Evolutionary conservation across 1,140 invertebrate genomes (phyloP), one percentile per base, ranked within the genome.

Genomic region (Drosophila tsacasi): DNA sequence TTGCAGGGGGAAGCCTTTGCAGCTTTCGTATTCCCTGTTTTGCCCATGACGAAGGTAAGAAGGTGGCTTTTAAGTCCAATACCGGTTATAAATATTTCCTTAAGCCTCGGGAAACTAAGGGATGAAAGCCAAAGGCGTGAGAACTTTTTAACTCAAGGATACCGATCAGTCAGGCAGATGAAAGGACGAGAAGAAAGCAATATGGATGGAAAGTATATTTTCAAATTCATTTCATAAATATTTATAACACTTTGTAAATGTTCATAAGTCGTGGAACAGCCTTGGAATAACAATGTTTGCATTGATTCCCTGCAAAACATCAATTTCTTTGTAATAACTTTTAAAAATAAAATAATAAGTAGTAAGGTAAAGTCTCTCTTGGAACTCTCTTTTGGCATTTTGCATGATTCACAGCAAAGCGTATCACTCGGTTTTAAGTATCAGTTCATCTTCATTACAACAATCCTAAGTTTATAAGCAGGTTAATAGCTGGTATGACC

Each of bases 401-500:
- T 27, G 25, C 23, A 12, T n/a, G 3, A n/a, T 49, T 49, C 25
- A 5, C 10, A 5, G 25, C 17, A n/a, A 27, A 50, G 5, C 9
- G 47, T 25, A 49, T 17, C 46, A 47, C 46, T 47, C 7, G 4
- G 8, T 9, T 50, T 50, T 50, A 25, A 49, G 47, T n/a, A 10
- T 27, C 17, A 50, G 17, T n/a, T n/a, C n/a, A 30, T n/a, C 17
- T 50, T 50, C 49, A 50, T 30, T 19, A 12, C 5, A 30, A 30
- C 2, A 15, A 23, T 15, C 3, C 1, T 47, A 7, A 37, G 17
- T n/a, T 40, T n/a, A 5, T 17, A 21, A 17, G 44, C 13, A 2
- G 3, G 1, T 23, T 55, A 55, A 55, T 39, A 55, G 5, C 21
- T 55, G 21, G 52, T 55, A 55, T 55, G 54, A 25, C 37, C 54